Base-by-base conservation (phyloP, 2,797 vertebrate genomes). In the Miichthys miiuy region DNA sequence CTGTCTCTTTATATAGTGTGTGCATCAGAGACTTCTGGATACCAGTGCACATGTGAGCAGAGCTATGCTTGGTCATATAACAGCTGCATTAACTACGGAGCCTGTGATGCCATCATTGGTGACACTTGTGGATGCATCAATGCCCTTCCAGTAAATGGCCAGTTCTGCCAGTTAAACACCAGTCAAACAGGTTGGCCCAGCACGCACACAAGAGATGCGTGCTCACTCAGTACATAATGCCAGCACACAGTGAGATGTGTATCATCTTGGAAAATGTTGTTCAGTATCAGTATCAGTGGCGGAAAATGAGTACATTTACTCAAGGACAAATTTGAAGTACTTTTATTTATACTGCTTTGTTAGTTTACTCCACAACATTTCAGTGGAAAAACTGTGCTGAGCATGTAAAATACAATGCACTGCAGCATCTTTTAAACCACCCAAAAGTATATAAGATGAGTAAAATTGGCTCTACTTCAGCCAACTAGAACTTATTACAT, bases 51-150 rank as follows among this genome's bases (percentile, higher is more conserved):
- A 57, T 93, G 91, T 84, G 77, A 85, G 67, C 42, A 77, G 8
- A 41, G 1, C 54, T 88, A 75, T 69, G 75, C 58, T 63, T 93
- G 82, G 90, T 69, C 82, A 27, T 60, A 16, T 21, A 48, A 83
- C 54, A 85, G 10, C 57, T 94, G 94, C 73, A n/a, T 69, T 27
- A 52, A 2, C 17, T 51, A 80, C 2, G 50, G 16, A 0, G 41
- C 69, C 23, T 89, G 75, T 47, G 83, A 87, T 13, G 21, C n/a
- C 23, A 74, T 82, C 38, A 8, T 57, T 11, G 69, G 17, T 0
- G 47, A 80, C 38, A 83, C 74, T 1, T 94, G 93, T 68, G 75
- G 88, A 82, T 95, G 94, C 75, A 87, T 91, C 65, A 84, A 80
- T 21, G 79, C 18, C 12, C 73, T 85, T 64, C 88, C 89, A 38